Percentiles rank a stretch among this genome's conserved stretches.
phyloP scores from a whole-genome alignment of 1,140 invertebrate species.

The Harpegnathos saltator region DNA sequence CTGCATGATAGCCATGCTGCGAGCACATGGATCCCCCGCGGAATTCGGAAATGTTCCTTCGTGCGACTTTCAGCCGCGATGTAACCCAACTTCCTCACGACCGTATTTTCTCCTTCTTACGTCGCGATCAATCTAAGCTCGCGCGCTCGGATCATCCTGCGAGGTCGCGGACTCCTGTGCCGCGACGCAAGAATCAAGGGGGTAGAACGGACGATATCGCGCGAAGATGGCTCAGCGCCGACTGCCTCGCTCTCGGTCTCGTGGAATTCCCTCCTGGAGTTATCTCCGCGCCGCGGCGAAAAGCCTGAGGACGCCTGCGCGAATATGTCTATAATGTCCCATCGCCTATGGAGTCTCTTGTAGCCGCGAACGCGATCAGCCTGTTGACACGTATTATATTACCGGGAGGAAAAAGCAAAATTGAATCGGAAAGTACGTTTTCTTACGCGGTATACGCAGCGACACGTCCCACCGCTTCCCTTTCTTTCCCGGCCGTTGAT shows the following conservation, averaged over 20 bases:
- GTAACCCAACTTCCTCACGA: background rate
- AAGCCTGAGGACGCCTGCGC: conserved; percentile 76
- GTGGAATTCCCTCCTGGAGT: conserved; percentile 61
- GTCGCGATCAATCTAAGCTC: background rate
- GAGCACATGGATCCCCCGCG: conserved; percentile 70
- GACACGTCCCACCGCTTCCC: background rate
- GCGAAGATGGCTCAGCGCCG: conserved; percentile 65
- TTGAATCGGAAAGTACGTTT: conserved; percentile 25
- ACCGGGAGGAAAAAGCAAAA: conserved; percentile 29
- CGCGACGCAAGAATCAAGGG: background rate
- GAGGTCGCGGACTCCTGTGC: background rate
- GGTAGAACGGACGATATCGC: background rate
- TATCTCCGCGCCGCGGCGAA: conserved; percentile 70
- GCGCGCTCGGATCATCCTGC: background rate
- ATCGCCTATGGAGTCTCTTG: background rate
- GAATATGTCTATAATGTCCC: conserved; percentile 31
- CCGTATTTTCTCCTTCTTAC: background rate
- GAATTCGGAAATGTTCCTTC: background rate
- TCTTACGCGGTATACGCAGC: background rate
- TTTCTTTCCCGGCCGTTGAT: background rate
- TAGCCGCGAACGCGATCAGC: conserved; percentile 6
- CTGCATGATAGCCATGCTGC: conserved; percentile 91
- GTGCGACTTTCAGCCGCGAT: background rate
- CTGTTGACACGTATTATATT: conserved; percentile 35
- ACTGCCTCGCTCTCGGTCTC: conserved; percentile 70